These are phyloP conservation scores for Cosmopolites sordidus DNA, from an alignment of 2,888 invertebrate genomes.

Conservation along the genomic window DNA sequence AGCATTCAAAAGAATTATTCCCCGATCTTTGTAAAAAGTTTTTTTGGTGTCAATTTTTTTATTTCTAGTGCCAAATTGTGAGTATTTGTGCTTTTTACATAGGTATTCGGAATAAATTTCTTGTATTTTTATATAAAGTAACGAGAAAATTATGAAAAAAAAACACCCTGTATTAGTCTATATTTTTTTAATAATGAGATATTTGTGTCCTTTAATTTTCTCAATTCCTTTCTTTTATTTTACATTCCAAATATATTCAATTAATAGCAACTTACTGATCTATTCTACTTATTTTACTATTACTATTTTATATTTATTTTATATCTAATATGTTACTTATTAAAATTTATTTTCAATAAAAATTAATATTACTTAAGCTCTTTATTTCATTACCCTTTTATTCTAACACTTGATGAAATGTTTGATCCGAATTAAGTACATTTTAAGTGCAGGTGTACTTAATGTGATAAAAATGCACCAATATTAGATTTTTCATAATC, in stretches of 20 bases:
- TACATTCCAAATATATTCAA: not conserved
- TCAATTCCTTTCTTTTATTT: not conserved
- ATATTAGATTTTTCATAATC: too few relatives aligned
- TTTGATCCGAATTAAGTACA: too few relatives aligned
- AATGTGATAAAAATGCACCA: too few relatives aligned
- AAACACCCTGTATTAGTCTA: not conserved
- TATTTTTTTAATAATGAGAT: not conserved
- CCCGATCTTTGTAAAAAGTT: not conserved
- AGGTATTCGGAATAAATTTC: constrained; percentile 5
- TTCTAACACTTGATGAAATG: too few relatives aligned
- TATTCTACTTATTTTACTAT: not conserved
- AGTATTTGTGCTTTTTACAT: constrained; percentile 22
- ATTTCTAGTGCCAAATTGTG: constrained; percentile 20
- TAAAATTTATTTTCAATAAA: not conserved
- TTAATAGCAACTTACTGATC: not conserved
- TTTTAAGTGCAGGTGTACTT: too few relatives aligned
- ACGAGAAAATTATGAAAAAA: not conserved
- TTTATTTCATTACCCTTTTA: too few relatives aligned
- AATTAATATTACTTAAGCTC: not conserved
- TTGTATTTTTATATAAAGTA: not conserved
- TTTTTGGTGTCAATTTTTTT: constrained; percentile 2
- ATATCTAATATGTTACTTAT: not conserved
- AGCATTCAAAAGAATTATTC: too few relatives aligned
- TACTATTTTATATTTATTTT: not conserved
- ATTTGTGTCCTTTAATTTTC: not conserved